phyloP scores from a whole-genome alignment of 2,797 vertebrate species.

The Ptychadena robeensis region DNA sequence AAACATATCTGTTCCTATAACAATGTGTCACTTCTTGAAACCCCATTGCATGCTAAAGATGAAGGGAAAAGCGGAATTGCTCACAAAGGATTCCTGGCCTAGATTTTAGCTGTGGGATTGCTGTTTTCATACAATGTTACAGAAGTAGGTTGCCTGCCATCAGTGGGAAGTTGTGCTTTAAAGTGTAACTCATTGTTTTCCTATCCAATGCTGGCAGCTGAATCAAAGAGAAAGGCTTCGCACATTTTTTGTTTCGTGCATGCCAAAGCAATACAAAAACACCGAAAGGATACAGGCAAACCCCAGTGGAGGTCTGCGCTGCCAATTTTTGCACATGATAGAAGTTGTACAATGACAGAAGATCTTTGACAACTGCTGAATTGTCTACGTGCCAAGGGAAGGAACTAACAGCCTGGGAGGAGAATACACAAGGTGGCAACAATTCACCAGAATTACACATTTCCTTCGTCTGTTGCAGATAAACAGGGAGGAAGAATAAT shows the following conservation, averaged over 20 bases:
- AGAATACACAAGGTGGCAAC: constrained; percentile 76
- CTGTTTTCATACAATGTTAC: constrained; percentile 70
- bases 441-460: constrained; percentile 74
- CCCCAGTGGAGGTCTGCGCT: constrained; percentile 77
- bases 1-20: constrained; percentile 6
- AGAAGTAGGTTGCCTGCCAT: constrained; percentile 71
- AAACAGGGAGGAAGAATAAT: constrained; percentile 72
- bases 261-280: constrained; percentile 80
- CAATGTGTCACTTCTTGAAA: neutral
- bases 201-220: constrained; percentile 79
- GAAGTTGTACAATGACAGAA: constrained; percentile 77
- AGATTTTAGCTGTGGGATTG: constrained; percentile 58
- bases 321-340: constrained; percentile 82
- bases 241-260: constrained; percentile 74
- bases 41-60: constrained; percentile 63
- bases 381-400: constrained; percentile 80
- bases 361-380: constrained; percentile 79
- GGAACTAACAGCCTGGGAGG: constrained; percentile 78
- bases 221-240: constrained; percentile 79
- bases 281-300: constrained; percentile 80
- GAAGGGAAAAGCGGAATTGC: constrained; percentile 61
- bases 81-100: constrained; percentile 65
- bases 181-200: constrained; percentile 82
- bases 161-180: constrained; percentile 76
- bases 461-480: constrained; percentile 77